Evolutionary conservation across 2,113 vertebrate species (phyloP).

Genomic region (Ammodytes marinus): DNA sequence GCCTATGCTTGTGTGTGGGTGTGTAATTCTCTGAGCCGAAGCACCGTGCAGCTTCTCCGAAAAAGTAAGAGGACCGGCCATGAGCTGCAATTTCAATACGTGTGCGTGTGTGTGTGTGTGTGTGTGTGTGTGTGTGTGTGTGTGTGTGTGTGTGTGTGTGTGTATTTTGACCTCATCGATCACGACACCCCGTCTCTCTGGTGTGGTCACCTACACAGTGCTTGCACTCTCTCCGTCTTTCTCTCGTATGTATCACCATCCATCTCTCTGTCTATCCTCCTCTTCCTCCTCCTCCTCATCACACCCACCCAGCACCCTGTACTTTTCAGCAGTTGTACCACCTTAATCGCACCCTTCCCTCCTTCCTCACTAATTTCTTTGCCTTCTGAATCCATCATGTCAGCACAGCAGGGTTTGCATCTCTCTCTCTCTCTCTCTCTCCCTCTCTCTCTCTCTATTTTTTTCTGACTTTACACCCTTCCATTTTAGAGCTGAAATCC

Average conservation of each 20-base stretch:
- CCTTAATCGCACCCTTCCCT: slow-evolving; percentile 54
- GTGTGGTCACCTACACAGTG: slow-evolving; percentile 75
- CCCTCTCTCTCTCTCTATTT: slow-evolving; percentile 6
- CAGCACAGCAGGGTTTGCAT: slow-evolving; percentile 29
- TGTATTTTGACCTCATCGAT: slow-evolving; percentile 76
- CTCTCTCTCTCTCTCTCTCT: neutral
- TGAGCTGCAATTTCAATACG: slow-evolving; percentile 48
- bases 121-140: slow-evolving; percentile 35
- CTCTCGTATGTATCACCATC: slow-evolving; percentile 65
- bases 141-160: slow-evolving; percentile 4
- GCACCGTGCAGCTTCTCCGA: slow-evolving; percentile 24
- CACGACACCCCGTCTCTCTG: slow-evolving; percentile 70
- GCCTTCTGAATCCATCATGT: slow-evolving; percentile 47
- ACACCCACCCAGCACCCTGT: slow-evolving; percentile 32
- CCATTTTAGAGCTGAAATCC: slow-evolving; percentile 73
- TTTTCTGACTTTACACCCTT: slow-evolving; percentile 33
- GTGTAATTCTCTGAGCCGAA: slow-evolving; percentile 60
- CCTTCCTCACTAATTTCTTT: slow-evolving; percentile 35
- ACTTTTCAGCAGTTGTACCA: slow-evolving; percentile 43
- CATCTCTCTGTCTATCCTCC: slow-evolving; percentile 50
- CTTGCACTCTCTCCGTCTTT: slow-evolving; percentile 66
- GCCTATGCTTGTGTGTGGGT: slow-evolving; percentile 56
- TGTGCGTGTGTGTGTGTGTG: slow-evolving; percentile 42
- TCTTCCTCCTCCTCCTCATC: slow-evolving; percentile 10
- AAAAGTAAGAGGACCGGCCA: slow-evolving; percentile 56